Evolutionary conservation across 2,113 vertebrate genomes (phyloP), one percentile per base, ranked within the genome.

Genomic region (Nestor notabilis): DNA sequence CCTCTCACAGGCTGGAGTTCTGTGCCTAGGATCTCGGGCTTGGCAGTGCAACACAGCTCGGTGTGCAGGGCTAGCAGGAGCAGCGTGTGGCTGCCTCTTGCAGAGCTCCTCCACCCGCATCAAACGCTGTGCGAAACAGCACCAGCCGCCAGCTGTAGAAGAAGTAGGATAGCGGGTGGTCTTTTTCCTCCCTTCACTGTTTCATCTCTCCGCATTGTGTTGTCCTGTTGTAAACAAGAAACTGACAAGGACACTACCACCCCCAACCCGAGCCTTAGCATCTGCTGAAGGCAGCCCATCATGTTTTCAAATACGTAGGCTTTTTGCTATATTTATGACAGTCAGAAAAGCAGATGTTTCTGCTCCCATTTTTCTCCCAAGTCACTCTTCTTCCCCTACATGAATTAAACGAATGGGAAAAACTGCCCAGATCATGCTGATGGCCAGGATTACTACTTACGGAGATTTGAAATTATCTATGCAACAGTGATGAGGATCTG

Each of bases 161-260:
- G 1, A 52, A 6, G 6, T 2, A 8, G 19, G 19, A 10, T 2
- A 63, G 14, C 0, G 11, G 5, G 3, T 25, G 43, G 31, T 5
- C 13, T 7, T 37, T 80, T 37, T 9, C 24, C 6, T 37, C 4
- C 14, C 3, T 7, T 53, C 2, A 14, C 17, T 14, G 4, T 55
- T 47, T 20, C 23, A 16, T 50, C 35, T 28, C 28, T 25, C 29
- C 17, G 4, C 7, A 0, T 33, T 31, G 3, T 17, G 37, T 6
- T 20, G 12, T 61, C 20, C 41, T 77, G 28, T 46, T 61, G 17
- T 90, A 82, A 84, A 85, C 17, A 66, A 64, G 81, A 81, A 72
- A 23, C 2, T 55, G 20, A 8, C 49, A 75, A 64, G 44, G 23
- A 70, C 24, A 69, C 2, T 46, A 46, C 20, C 13, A 23, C 35